Evolutionary conservation across 2,888 invertebrate genomes (phyloP), one percentile per base, ranked within the genome.

Genomic region (Callyntrura sp.): DNA sequence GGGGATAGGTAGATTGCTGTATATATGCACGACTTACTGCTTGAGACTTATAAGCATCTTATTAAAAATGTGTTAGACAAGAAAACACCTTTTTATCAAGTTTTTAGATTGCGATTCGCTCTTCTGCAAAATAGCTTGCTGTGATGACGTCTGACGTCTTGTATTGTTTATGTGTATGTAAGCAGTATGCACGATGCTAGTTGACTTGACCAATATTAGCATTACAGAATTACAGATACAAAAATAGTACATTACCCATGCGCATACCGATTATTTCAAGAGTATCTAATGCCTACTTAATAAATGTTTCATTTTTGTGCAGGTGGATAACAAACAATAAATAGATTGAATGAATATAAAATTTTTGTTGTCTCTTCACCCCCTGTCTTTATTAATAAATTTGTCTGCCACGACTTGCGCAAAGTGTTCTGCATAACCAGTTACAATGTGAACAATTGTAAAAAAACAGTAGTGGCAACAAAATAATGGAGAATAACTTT

Each of bases 221-320:
- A n/a, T n/a, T n/a, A n/a, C n/a, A n/a, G n/a, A n/a, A n/a, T 35
- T 68, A 28, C 9, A 14, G 17, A 70, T 70, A 43, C 68, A 35
- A 23, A 62, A 70, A 43, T 43, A 23, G 11, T 35, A 17, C 12
- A 60, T 35, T 51, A 35, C 35, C 35, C 2, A 23, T 76, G 76
- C 51, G 76, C 55, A 76, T 76, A 76, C 76, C 76, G 51, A 25
- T 76, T 76, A 55, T n/a, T 12, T 20, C 11, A 51, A 51, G 55
- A 35, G 35, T 35, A 35, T 35, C 35, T 51, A 51, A n/a, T 76
- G n/a, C 76, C 51, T 55, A 51, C 76, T 76, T 73, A 17, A 73
- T 73, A 51, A 76, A 55, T 55, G 51, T 76, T 76, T 76, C 51
- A 76, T 55, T 76, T 73, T 73, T 73, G 73, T 73, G 48, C 76